Conservation (phyloP, 2,888 invertebrate genomes). For the Pyrochroa serraticornis region DNA sequence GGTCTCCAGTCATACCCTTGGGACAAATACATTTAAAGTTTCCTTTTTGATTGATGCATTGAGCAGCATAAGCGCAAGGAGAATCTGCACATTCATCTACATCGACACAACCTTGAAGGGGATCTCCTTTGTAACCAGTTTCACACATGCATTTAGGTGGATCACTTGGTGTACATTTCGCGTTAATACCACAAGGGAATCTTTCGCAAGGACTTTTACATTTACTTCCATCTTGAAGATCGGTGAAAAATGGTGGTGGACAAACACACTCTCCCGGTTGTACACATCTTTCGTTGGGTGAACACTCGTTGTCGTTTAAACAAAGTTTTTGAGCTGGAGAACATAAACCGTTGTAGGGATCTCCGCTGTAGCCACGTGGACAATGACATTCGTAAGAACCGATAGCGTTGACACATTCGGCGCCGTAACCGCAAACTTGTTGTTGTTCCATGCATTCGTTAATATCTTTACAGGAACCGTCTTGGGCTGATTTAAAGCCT, state of each 20-base stretch:
- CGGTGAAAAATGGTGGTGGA: slow-evolving; percentile 87
- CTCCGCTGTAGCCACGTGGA: slow-evolving; percentile 81
- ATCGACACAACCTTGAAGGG: slow-evolving; percentile 81
- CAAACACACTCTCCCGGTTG: slow-evolving; percentile 92
- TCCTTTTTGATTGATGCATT: slow-evolving; percentile 85
- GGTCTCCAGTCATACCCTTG: slow-evolving; percentile 81
- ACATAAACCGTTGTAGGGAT: slow-evolving; percentile 82
- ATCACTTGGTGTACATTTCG: slow-evolving; percentile 87
- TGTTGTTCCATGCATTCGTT: slow-evolving; percentile 82
- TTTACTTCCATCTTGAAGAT: slow-evolving; percentile 79
- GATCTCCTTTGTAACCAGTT: slow-evolving; percentile 85
- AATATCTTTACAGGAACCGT: slow-evolving; percentile 85
- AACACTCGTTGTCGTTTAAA: slow-evolving; percentile 81
- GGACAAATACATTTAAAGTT: slow-evolving; percentile 87
- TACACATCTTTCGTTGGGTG: slow-evolving; percentile 86
- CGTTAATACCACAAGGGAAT: slow-evolving; percentile 87
- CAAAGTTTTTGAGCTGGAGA: slow-evolving; percentile 83
- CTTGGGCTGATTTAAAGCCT: slow-evolving; percentile 76
- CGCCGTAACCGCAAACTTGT: slow-evolving; percentile 83
- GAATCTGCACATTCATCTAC: slow-evolving; percentile 84
- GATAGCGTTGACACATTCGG: slow-evolving; percentile 80
- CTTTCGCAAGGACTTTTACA: slow-evolving; percentile 93
- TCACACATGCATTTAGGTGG: slow-evolving; percentile 90
- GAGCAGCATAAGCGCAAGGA: slow-evolving; percentile 87
- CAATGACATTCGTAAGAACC: slow-evolving; percentile 83